Evolutionary conservation across 1,140 invertebrate species (phyloP), one percentile per base, ranked within the genome.

Genomic region (Achatina immaculata): DNA sequence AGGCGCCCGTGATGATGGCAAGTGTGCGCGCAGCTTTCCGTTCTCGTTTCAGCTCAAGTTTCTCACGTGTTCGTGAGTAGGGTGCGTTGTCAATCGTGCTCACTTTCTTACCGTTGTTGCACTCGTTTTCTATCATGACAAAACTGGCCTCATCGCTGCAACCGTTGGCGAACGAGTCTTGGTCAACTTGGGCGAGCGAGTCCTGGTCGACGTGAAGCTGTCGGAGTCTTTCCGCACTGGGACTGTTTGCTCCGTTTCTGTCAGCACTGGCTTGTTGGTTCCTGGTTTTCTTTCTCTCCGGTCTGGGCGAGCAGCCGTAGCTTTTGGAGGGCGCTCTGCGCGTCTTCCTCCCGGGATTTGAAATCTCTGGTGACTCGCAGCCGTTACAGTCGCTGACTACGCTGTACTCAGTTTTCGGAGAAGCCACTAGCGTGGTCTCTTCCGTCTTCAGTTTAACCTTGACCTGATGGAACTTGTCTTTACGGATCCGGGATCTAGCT

Each of bases 21-120:
- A 93, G 83, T 24, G 91, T 92, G 77, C 92, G 86, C 0, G 92
- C 91, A 0, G 92, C 92, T 85, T 92, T 92, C 42, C 91, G 82
- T 80, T 92, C 92, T 28, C 92, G 80, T 81, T 90, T 91, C 73
- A 89, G 88, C 80, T 92, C 92, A 31, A 92, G 81, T 83, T 91
- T 91, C 81, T 91, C 90, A 62, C 83, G 84, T 16, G 81, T 79
- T 28, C 81, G 75, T 51, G 78, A 80, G 58, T 71, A 80, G 36
- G 78, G 68, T 28, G 78, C 24, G 28, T 36, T 43, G 21, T 71
- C 65, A 34, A 71, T 78, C 21, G 76, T 24, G 62, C 58, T 78
- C 34, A 68, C 43, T 36, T 66, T 68, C 58, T 68, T 78, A 24
- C 76, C 76, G 62, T 72, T 80, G 43, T 55, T 69, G 16, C 31